phyloP scores from a whole-genome alignment of 2,888 invertebrate genomes.

The Cephus pygmeus region DNA sequence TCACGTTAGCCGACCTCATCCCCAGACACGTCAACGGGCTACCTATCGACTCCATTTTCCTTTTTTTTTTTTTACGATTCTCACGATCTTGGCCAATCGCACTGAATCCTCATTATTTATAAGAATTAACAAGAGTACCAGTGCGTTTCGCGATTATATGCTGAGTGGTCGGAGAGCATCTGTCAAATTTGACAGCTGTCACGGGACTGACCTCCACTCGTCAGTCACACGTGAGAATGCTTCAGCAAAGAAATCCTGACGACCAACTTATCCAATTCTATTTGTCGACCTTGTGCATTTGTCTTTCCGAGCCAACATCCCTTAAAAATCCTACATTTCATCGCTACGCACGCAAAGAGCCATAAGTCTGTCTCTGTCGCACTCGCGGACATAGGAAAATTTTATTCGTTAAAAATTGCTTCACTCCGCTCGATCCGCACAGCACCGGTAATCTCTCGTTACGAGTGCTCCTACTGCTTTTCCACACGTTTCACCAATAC shows the following conservation, averaged over 20 bases:
- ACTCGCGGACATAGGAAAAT: neutral
- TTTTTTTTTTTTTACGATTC: neutral
- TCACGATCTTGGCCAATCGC: neutral
- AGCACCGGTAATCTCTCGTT: neutral
- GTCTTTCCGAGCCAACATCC: neutral
- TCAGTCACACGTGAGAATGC: neutral
- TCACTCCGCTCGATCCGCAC: neutral
- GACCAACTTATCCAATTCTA: neutral
- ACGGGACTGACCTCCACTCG: neutral
- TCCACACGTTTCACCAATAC: neutral
- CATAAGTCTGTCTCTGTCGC: neutral
- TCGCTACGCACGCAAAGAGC: neutral
- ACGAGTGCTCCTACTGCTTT: neutral
- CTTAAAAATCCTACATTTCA: neutral
- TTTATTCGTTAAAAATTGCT: neutral
- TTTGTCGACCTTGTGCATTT: neutral
- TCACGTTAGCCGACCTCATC: neutral
- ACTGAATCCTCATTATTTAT: neutral
- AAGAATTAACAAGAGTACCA: neutral
- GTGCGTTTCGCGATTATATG: neutral
- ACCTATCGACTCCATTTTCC: neutral
- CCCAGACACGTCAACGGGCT: neutral
- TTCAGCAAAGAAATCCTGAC: neutral
- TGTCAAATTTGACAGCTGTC: neutral
- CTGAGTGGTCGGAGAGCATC: neutral